Percentiles rank a stretch among this genome's conserved stretches.
phyloP scores from a whole-genome alignment of 2,113 vertebrate species.

The Lycocorax pyrrhopterus region DNA sequence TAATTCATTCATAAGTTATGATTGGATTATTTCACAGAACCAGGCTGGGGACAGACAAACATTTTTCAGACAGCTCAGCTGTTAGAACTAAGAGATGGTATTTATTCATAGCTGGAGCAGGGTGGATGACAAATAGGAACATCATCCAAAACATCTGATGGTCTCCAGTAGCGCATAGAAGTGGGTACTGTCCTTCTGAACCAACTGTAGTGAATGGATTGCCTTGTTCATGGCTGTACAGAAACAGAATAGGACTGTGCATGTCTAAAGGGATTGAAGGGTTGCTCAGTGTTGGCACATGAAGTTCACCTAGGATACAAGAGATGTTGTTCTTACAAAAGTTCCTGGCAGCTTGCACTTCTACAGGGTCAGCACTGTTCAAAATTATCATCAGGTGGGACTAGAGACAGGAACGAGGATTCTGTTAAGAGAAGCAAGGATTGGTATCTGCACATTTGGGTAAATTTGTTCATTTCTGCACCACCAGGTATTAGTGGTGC shows the following conservation, averaged over 20 bases:
- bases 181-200: not conserved
- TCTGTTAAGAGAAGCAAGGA: not conserved
- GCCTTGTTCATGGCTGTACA: rapidly evolving
- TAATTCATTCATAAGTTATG: not conserved
- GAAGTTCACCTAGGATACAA: not conserved
- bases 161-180: not conserved
- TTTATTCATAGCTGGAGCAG: not conserved
- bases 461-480: not conserved
- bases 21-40: not conserved
- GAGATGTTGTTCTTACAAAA: not conserved
- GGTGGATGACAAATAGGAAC: not conserved
- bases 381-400: not conserved
- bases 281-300: not conserved
- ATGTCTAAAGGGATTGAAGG: not conserved
- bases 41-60: not conserved
- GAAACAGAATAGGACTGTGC: not conserved
- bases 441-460: not conserved
- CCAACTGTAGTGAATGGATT: not conserved
- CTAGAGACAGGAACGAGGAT: not conserved
- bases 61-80: not conserved
- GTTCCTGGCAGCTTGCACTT: not conserved
- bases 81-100: not conserved
- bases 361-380: not conserved
- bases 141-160: not conserved
- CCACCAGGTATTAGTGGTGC: not conserved